Conservation (phyloP, 2,113 vertebrate genomes). For the Apistogramma diplotaenia region DNA sequence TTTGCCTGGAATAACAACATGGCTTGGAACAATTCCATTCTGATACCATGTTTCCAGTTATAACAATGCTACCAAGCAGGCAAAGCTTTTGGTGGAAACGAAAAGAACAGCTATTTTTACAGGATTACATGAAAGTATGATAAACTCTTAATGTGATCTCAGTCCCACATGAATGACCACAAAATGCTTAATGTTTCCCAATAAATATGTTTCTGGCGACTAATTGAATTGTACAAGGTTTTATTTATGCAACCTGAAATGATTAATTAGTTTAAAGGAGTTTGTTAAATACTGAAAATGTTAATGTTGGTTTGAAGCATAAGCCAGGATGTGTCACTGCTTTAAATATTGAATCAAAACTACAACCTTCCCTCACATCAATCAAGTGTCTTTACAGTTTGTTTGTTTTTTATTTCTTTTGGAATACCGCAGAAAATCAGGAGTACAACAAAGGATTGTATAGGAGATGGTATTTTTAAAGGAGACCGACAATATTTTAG, state of each 20-base stretch:
- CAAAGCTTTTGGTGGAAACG: neutral
- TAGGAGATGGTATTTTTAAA: neutral
- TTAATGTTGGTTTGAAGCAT: neutral
- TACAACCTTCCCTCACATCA: neutral
- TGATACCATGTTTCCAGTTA: neutral
- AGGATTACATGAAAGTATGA: neutral
- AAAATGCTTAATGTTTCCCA: neutral
- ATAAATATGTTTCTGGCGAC: neutral
- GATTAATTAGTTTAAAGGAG: neutral
- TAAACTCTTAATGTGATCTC: neutral
- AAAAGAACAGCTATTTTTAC: neutral
- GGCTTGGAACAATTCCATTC: neutral
- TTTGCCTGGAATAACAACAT: neutral
- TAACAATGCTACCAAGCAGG: neutral
- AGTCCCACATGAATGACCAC: neutral
- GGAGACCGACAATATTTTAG: neutral
- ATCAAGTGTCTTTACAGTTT: neutral
- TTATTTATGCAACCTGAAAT: neutral
- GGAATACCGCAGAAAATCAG: neutral
- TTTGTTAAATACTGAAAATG: neutral
- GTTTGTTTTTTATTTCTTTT: too few relatives aligned
- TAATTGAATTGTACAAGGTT: neutral
- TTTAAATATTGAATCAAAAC: neutral
- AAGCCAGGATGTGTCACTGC: neutral
- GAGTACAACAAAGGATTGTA: neutral